Base-by-base conservation (phyloP, 1,140 invertebrate species). In the Medauroidea extradentata region DNA sequence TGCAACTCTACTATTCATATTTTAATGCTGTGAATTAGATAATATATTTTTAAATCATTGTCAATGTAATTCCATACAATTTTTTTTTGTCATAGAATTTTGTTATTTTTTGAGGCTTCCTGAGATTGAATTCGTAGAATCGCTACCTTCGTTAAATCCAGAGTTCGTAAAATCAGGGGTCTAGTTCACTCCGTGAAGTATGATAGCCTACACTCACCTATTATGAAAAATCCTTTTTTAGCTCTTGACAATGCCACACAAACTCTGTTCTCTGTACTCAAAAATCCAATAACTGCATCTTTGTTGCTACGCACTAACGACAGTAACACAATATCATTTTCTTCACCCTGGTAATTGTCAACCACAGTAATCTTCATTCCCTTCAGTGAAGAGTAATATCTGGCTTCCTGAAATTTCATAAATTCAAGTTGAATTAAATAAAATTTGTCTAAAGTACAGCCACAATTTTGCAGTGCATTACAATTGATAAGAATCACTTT, bases 281-380 rank as follows among this genome's bases (percentile, higher is more conserved):
- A 71, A 75, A 93, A 95, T 5, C 92, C 92, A 67, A 93, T 85
- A 23, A 78, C 81, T n/a, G 78, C 78, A 7, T 83, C 73, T 7
- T 71, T 59, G 67, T 89, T 88, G 69, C 85, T 92, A 59, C 92
- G 76, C 0, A 95, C 91, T 2, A 94, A 73, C 0, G 92, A 94
- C 11, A 94, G 68, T 2, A 95, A 68, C 55, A 94, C 86, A 27
- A 95, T 91, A 63, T 91, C 85, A 42, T 84, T 88, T 73, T 95
- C 92, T 72, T 93, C 87, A 1, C 92, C 91, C 79, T 93, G 90
- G 68, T 82, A 93, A 69, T 89, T 91, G 70, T 94, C 92, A 2
- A 94, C 82, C 5, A 84, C 82, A 39, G 82, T 81, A 18, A 92
- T 79, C 53, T 78, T 75, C 9, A 85, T 74, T n/a, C 75, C 69